Conservation (phyloP, 2,797 vertebrate species). For the Buphagus erythrorhynchus region DNA sequence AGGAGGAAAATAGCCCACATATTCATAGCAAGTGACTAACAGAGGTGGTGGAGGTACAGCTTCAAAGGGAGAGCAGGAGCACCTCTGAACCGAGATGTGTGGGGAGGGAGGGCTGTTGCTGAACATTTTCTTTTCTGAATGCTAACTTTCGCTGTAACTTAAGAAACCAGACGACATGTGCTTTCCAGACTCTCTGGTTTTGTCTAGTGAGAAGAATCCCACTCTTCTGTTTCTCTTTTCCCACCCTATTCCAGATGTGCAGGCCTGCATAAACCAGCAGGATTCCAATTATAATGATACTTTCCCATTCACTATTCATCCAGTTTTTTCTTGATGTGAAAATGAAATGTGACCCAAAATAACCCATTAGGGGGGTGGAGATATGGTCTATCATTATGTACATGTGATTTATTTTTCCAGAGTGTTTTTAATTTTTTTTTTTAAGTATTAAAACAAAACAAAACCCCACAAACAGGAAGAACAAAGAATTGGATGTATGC, state of each 20-base stretch:
- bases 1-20: neutral
- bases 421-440: neutral
- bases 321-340: slow-evolving; percentile 65
- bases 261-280: slow-evolving; percentile 66
- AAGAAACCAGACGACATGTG: slow-evolving; percentile 56
- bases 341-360: slow-evolving; percentile 67
- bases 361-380: neutral
- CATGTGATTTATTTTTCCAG: slow-evolving; percentile 38
- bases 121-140: slow-evolving; percentile 25
- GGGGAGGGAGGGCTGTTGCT: neutral
- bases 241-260: slow-evolving; percentile 70
- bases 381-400: neutral
- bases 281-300: slow-evolving; percentile 62
- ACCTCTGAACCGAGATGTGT: neutral
- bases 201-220: slow-evolving; percentile 28
- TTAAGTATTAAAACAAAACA: neutral
- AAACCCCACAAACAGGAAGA: neutral
- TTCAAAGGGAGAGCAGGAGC: neutral
- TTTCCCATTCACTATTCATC: slow-evolving; percentile 68
- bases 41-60: neutral
- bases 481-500: neutral
- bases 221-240: slow-evolving; percentile 61
- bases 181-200: slow-evolving; percentile 62
- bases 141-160: slow-evolving; percentile 37
- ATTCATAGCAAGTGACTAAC: neutral